Base-by-base conservation (phyloP, 2,888 invertebrate species). In the Metalampra italica region DNA sequence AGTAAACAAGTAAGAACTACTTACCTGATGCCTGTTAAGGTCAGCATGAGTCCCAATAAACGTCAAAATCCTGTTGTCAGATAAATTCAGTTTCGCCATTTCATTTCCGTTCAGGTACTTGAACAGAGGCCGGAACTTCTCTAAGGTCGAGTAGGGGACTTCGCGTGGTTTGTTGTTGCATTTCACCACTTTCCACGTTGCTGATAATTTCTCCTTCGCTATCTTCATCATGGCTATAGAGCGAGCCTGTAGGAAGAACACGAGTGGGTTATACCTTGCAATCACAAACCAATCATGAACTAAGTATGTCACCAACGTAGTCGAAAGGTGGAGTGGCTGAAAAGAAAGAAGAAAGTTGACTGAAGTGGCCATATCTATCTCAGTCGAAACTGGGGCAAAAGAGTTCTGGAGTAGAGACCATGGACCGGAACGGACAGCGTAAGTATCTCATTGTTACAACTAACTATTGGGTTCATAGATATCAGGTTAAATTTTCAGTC, bases 191-290 rank as follows among this genome's bases (percentile, higher is more conserved):
- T 38, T 39, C 88, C 88, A 89, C 3, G 75, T 78, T 0, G 75
- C 76, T 7, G 67, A 66, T 5, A 85, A 51, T 58, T 89, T 89
- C 51, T 88, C 88, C 0, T 64, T 68, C 0, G 75, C 66, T 52
- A 88, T 62, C 40, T 68, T 81, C 82, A 89, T 78, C 86, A 88
- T 87, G 1, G 88, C 64, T 68, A 89, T 86, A 0, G 86, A 74
- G 12, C 84, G 72, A 15, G 85, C 74, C 88, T 88, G 52, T 34
- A 11, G 11, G 2, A 55, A 55, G 3, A 37, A n/a, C 9, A 12
- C 2, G 22, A 22, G 22, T 22, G 5, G 2, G 5, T 22, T 3
- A 22, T 22, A 22, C 5, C 22, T 22, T 22, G 22, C 22, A 22
- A 22, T 22, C 22, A 22, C 22, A 22, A n/a, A n/a, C n/a, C n/a